Evolutionary conservation across 2,888 invertebrate species (phyloP).

Genomic region (Rhopalosiphum nymphaeae): DNA sequence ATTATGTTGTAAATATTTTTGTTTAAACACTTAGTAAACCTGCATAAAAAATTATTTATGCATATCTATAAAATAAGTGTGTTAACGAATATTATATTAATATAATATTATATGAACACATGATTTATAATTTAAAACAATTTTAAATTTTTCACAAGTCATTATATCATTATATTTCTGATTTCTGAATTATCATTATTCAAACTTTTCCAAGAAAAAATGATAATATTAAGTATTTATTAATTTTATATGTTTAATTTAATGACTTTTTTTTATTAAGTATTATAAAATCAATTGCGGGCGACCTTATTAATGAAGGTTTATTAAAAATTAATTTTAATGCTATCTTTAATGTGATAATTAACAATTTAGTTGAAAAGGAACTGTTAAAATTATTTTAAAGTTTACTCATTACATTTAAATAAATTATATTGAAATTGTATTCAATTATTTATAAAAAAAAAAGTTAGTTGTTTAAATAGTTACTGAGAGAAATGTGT

Average conservation of each 20-base stretch:
- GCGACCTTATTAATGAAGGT: not conserved
- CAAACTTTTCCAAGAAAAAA: not conserved
- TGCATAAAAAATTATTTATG: not conserved
- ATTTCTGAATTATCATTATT: not conserved
- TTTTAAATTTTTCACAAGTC: not conserved
- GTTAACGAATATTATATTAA: not conserved
- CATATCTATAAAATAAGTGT: not conserved
- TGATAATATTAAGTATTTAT: not conserved
- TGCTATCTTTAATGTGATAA: not conserved
- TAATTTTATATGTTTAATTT: not conserved
- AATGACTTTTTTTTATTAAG: not conserved
- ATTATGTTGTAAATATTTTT: not conserved
- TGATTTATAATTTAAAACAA: not conserved
- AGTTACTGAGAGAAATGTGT: too few species aligned
- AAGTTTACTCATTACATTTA: too few species aligned
- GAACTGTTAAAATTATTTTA: not conserved
- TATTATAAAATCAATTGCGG: constrained; percentile 24
- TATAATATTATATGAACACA: not conserved
- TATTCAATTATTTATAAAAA: too few species aligned
- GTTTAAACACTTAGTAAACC: not conserved
- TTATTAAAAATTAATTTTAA: not conserved
- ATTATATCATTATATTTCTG: not conserved
- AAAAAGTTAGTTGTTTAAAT: too few species aligned
- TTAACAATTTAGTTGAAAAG: not conserved
- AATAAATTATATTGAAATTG: too few species aligned